Evolutionary conservation across 2,113 vertebrate genomes (phyloP), one percentile per base, ranked within the genome.

Genomic region (Cepphus grylle): DNA sequence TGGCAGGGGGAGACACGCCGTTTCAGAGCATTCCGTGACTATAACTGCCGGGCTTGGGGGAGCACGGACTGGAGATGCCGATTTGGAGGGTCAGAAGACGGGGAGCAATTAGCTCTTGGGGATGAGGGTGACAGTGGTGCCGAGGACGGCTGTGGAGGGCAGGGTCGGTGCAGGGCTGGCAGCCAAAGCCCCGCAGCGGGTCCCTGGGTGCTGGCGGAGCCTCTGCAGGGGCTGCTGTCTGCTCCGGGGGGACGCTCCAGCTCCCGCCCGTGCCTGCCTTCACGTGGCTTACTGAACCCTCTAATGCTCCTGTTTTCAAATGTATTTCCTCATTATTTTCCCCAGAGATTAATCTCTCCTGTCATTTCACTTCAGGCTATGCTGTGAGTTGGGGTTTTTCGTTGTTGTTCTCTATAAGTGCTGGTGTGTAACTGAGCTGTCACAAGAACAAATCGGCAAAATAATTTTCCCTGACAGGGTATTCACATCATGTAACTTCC

Each of bases 361-460:
- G 90, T 94, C 95, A 93, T 45, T 77, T 93, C 84, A 70, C 92
- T 96, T 88, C 63, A 95, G 92, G 92, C 88, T 83, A 83, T 55
- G 79, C 76, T 92, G 7, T 36, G 66, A 90, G 65, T 96, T 92
- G 53, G 25, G 16, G 5, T 10, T 20, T 88, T 85, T 90, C 73
- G 17, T 84, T 86, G 18, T 73, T 90, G 42, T 89, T 87, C 52
- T 87, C 77, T 63, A 12, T 77, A 78, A 94, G 43, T 92, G 88
- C 77, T 88, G 95, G 94, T 71, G 22, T 88, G 82, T 81, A 93
- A 92, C 76, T 71, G 82, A 93, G 88, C 85, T 96, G 92, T 93
- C 94, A 86, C 69, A 84, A 73, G 90, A 90, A 88, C 67, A 94
- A 92, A 96, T 86, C 59, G 0, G 67, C 55, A 81, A 93, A 90